These are phyloP conservation scores for Actias luna DNA, from an alignment of 2,888 invertebrate species.

Conservation along the genomic window DNA sequence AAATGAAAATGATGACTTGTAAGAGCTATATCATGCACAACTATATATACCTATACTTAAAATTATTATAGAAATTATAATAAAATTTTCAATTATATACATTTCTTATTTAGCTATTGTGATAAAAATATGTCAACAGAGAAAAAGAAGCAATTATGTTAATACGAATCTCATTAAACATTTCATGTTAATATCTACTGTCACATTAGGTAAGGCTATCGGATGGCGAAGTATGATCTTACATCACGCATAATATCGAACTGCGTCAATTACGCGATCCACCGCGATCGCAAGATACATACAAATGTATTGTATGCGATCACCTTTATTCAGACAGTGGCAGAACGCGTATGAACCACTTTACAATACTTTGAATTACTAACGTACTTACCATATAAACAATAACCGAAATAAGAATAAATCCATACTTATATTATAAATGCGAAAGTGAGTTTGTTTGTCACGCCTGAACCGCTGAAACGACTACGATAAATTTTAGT, in stretches of 20 bases:
- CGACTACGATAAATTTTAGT: too few relatives aligned
- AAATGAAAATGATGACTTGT: too few relatives aligned
- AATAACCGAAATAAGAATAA: not conserved
- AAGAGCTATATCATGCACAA: too few relatives aligned
- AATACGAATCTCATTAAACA: conserved; percentile 66
- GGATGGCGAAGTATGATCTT: conserved; percentile 66
- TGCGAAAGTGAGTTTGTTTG: too few relatives aligned
- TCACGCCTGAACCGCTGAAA: too few relatives aligned
- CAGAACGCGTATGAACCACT: conserved; percentile 15
- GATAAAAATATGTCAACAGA: conserved; percentile 21
- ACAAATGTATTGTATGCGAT: conserved; percentile 70
- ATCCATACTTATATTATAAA: too few relatives aligned
- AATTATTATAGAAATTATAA: too few relatives aligned
- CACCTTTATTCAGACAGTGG: conserved; percentile 53
- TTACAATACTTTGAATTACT: conserved; percentile 5
- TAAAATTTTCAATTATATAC: too few relatives aligned
- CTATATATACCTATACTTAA: too few relatives aligned
- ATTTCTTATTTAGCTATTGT: too few relatives aligned
- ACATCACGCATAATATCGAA: conserved; percentile 73
- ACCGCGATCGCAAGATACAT: conserved; percentile 72
- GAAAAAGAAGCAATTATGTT: conserved; percentile 49
- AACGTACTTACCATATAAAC: not conserved
- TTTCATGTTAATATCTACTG: conserved; percentile 65
- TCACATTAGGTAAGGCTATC: conserved; percentile 72
- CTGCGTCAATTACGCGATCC: conserved; percentile 79